These are phyloP conservation scores for Agrochola lychnidis DNA, from an alignment of 2,888 invertebrate species.

Conservation along the genomic window DNA sequence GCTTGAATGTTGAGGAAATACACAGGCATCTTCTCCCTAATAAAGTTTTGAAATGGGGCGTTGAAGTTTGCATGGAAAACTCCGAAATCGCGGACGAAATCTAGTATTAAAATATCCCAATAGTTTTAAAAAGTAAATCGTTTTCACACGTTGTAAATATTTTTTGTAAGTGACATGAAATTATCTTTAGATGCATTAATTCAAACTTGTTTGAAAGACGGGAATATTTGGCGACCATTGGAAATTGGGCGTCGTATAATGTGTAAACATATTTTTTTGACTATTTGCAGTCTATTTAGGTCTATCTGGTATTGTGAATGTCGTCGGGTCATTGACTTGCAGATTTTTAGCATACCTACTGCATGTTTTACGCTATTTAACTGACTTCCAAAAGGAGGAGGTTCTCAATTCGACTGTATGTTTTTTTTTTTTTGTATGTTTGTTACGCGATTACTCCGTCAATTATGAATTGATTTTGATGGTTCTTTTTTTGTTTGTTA, in stretches of 20 bases:
- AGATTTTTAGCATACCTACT: not conserved
- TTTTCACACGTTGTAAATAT: constrained; percentile 7
- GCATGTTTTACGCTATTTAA: not conserved
- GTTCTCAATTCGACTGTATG: too few species aligned
- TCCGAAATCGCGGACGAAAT: not conserved
- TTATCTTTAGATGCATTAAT: constrained; percentile 24
- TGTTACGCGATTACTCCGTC: too few species aligned
- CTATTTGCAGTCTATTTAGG: constrained; percentile 11
- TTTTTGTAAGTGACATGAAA: constrained; percentile 4
- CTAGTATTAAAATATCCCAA: not conserved
- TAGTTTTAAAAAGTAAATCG: constrained; percentile 4
- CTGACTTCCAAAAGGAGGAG: too few species aligned
- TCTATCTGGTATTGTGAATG: constrained; percentile 32
- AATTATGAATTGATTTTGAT: too few species aligned
- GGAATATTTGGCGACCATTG: constrained; percentile 16
- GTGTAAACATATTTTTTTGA: constrained; percentile 25
- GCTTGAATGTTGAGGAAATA: not conserved
- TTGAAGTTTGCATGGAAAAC: too few species aligned
- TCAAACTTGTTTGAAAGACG: constrained; percentile 23
- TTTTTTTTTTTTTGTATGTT: too few species aligned
- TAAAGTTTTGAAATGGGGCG: not conserved
- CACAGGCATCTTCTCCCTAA: not conserved
- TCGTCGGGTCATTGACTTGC: constrained; percentile 23
- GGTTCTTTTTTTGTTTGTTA: too few species aligned
- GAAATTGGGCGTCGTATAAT: constrained; percentile 7